Base-by-base conservation (phyloP, 2,113 vertebrate species). In the Gymnogyps californianus region DNA sequence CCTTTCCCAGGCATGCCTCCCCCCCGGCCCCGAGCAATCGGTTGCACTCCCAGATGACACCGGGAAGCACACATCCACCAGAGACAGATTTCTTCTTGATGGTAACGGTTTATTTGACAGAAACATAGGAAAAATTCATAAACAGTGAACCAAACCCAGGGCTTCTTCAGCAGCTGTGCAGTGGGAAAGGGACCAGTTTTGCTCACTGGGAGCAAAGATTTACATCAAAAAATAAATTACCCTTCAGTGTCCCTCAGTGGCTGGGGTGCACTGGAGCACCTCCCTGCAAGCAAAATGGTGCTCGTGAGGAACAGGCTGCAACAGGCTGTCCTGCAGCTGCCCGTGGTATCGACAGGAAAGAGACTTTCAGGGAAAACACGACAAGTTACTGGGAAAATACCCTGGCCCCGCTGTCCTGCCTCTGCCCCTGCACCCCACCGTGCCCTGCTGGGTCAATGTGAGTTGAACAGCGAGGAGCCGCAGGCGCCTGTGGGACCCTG, bases 271-370 rank as follows among this genome's bases (percentile, higher is more conserved):
- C 42, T 7, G 32, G n/a, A 57, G 25, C 19, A 85, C 13, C 24
- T 67, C 17, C 17, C 55, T 67, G 29, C 54, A 55, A 64, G 47
- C 10, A 65, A 44, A 79, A 40, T 0, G 1, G 9, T 51, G 46
- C 13, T 80, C 4, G 1, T 38, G 42, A 61, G 59, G 47, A 54
- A 10, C 20, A 40, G 42, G 10, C 18, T 70, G 49, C 6, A 11
- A 24, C 26, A 51, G 19, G 11, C 32, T 71, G 29, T 42, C 52
- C 25, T 58, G 66, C 44, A 64, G 28, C 62, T 58, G 46, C 6
- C 32, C 4, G 1, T 36, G 31, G 16, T 28, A 62, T 32, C 0
- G 0, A 8, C 22, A 59, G 31, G 57, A 66, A 91, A 91, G 49
- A 44, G 9, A 49, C 7, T 86, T 64, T 59, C 24, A 24, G 32